Conservation (phyloP, 2,797 vertebrate genomes). For the Cynopterus sphinx region DNA sequence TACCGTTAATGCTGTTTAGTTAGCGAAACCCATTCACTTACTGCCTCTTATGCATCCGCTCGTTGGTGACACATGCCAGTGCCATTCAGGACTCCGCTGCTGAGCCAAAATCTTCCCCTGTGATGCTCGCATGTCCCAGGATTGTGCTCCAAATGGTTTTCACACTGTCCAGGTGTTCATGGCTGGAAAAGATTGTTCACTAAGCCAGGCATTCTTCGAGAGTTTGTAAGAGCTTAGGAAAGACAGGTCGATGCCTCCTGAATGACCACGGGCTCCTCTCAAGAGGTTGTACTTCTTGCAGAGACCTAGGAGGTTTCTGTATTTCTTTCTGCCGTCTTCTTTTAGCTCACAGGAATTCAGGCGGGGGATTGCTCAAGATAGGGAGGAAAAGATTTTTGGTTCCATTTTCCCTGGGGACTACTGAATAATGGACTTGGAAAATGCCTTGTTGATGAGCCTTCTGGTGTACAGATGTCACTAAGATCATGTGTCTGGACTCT, state of each 20-base stretch:
- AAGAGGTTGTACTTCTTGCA: not conserved
- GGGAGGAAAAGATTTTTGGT: not conserved
- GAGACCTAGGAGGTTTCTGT: not conserved
- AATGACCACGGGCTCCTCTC: not conserved
- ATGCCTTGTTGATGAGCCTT: not conserved
- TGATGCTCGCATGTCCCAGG: not conserved
- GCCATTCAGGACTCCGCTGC: not conserved
- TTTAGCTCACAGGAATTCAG: fast-evolving
- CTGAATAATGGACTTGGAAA: not conserved
- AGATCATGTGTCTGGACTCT: not conserved
- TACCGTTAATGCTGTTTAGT: not conserved
- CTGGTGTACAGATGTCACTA: not conserved
- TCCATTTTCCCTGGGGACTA: not conserved
- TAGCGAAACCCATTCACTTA: too few species aligned
- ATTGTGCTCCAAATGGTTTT: not conserved
- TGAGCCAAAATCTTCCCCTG: not conserved
- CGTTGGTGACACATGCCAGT: fast-evolving
- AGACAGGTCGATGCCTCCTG: not conserved
- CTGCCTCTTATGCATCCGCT: not conserved
- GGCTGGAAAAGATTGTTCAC: not conserved
- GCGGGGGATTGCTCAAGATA: not conserved
- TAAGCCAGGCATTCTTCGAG: not conserved
- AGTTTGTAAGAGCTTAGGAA: not conserved
- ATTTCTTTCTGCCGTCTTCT: not conserved
- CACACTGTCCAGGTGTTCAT: not conserved